Evolutionary conservation across 2,797 vertebrate species (phyloP).

Genomic region (Cirrhinus mrigala): DNA sequence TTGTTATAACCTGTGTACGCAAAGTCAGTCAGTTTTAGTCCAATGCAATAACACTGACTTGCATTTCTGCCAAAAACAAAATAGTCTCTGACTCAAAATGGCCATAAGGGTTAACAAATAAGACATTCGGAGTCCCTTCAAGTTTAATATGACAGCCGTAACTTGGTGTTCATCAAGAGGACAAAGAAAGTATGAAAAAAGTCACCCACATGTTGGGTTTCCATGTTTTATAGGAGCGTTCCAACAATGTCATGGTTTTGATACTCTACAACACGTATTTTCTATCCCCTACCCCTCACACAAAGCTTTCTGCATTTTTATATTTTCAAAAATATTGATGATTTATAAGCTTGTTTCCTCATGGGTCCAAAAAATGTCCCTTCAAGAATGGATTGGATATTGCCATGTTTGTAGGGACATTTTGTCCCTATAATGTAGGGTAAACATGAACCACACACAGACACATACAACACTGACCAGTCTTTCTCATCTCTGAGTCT

Average conservation of each 20-base stretch:
- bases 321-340: no score
- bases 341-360: no score
- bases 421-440: no score
- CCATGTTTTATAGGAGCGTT: no score
- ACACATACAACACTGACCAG: constrained; percentile 76
- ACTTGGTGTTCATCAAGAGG: background rate
- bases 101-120: background rate
- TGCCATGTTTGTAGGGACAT: no score
- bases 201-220: background rate
- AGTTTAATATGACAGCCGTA: background rate
- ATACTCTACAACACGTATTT: no score
- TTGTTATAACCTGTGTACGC: background rate
- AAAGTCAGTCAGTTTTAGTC: background rate
- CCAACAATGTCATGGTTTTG: no score
- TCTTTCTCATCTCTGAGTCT: constrained; percentile 91
- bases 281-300: no score
- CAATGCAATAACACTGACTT: background rate
- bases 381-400: no score
- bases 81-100: background rate
- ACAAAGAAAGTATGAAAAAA: background rate
- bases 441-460: background rate
- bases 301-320: no score
- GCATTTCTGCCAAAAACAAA: background rate
- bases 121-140: background rate
- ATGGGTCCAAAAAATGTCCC: no score